These are phyloP conservation scores for Cheilosia impressa DNA, from an alignment of 2,888 invertebrate genomes.

Conservation along the genomic window DNA sequence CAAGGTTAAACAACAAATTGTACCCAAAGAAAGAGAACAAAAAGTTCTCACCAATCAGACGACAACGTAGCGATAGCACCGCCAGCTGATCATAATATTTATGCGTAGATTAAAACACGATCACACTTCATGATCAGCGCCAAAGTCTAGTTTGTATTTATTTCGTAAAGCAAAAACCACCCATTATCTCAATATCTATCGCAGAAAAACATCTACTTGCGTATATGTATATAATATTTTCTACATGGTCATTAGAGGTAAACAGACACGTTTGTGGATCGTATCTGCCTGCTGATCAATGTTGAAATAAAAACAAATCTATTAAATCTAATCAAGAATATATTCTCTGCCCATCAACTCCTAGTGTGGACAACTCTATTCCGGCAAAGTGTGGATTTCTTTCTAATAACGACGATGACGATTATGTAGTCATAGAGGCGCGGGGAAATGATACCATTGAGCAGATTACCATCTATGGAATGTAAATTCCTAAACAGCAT, in stretches of 20 bases:
- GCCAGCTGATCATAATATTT: slow-evolving; percentile 66
- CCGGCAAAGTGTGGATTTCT: slow-evolving; percentile 26
- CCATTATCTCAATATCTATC: slow-evolving; percentile 59
- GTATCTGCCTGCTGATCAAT: slow-evolving; percentile 14
- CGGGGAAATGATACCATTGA: not conserved
- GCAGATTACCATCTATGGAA: slow-evolving; percentile 65
- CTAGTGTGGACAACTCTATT: slow-evolving; percentile 32
- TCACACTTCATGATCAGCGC: slow-evolving; percentile 59
- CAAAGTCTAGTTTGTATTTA: slow-evolving; percentile 41
- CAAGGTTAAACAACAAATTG: slow-evolving; percentile 12
- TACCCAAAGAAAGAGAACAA: not conserved
- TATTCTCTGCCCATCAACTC: slow-evolving; percentile 32
- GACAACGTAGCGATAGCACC: slow-evolving; percentile 17
- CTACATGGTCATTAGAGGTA: slow-evolving; percentile 23
- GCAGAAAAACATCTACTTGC: slow-evolving; percentile 42
- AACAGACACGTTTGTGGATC: slow-evolving; percentile 19
- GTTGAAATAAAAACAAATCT: slow-evolving; percentile 36
- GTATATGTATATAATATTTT: not conserved
- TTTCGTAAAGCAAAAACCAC: slow-evolving; percentile 31
- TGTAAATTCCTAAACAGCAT: slow-evolving; percentile 59
- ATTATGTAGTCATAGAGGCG: slow-evolving; percentile 32
- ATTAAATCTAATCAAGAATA: slow-evolving; percentile 51
- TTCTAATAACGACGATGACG: slow-evolving; percentile 32
- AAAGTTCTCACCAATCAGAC: not conserved
- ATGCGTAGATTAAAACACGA: slow-evolving; percentile 65